Percentiles rank a stretch among this genome's conserved stretches.
Conservation (phyloP, 1,140 invertebrate species). For the Rhopalosiphum padi region DNA sequence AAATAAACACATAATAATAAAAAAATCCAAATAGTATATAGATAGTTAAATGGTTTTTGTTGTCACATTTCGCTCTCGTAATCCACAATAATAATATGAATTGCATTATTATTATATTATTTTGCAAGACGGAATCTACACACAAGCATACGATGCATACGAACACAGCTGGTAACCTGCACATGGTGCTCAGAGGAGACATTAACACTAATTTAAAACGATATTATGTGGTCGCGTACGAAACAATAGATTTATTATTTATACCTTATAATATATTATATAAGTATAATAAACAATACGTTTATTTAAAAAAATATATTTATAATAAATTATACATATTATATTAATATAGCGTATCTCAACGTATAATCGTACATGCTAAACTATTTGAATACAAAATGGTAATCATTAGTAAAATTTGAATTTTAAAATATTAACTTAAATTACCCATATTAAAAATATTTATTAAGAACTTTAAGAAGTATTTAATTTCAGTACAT, state of each 20-base stretch:
- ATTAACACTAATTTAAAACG: not conserved
- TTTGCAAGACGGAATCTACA: not conserved
- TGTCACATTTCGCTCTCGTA: not conserved
- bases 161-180: not conserved
- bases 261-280: not conserved
- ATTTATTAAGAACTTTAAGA: no score
- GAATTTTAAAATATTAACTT: no score
- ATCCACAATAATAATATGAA: not conserved
- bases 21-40: not conserved
- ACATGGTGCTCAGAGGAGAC: not conserved
- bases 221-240: not conserved
- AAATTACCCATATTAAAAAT: no score
- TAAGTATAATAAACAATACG: not conserved
- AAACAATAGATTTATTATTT: not conserved
- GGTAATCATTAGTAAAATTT: no score
- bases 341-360: not conserved
- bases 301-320: not conserved
- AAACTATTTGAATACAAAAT: no score
- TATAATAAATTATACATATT: not conserved
- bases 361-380: not conserved
- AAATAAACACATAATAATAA: not conserved
- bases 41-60: no score
- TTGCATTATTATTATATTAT: not conserved
- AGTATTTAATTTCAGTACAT: no score
- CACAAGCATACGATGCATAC: not conserved